Evolutionary conservation across 2,888 invertebrate genomes (phyloP).

Genomic region (Sussaba pulchella): DNA sequence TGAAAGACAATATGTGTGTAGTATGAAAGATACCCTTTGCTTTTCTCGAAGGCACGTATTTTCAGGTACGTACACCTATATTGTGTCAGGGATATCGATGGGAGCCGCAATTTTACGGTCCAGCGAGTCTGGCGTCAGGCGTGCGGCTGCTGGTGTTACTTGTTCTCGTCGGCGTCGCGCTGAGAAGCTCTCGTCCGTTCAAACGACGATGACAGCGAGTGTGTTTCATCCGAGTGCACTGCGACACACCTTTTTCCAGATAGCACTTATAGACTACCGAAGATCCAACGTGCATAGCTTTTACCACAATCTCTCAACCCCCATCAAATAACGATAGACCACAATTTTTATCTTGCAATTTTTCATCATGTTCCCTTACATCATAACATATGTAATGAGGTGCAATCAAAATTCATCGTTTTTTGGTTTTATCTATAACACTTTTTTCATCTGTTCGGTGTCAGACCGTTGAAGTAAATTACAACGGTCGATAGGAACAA

Average conservation of each 20-base stretch:
- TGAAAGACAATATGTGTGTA: slow-evolving; percentile 2
- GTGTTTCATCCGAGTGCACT: slow-evolving; percentile 2
- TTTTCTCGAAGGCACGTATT: slow-evolving; percentile 18
- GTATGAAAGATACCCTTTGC: slow-evolving; percentile 15
- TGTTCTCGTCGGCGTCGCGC: background rate
- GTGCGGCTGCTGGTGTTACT: background rate
- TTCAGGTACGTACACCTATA: background rate
- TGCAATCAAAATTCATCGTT: background rate
- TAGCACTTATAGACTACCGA: background rate
- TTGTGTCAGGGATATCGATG: slow-evolving; percentile 19
- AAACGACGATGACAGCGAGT: slow-evolving; percentile 14
- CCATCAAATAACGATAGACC: background rate
- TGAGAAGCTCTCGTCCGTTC: background rate
- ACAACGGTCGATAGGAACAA: too few species aligned
- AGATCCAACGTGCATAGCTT: background rate
- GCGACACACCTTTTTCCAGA: background rate
- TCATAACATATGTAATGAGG: background rate
- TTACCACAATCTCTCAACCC: background rate
- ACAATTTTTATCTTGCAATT: background rate
- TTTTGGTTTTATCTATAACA: background rate
- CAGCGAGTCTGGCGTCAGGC: slow-evolving; percentile 8
- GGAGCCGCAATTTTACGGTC: slow-evolving; percentile 47
- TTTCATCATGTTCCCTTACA: background rate
- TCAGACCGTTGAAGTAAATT: too few species aligned
- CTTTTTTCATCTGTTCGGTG: too few species aligned